A percentile compares a stretch with the other conserved stretches of the same genome.
Evolutionary conservation across 1,140 invertebrate species (phyloP).

Genomic region (Sipha flava): DNA sequence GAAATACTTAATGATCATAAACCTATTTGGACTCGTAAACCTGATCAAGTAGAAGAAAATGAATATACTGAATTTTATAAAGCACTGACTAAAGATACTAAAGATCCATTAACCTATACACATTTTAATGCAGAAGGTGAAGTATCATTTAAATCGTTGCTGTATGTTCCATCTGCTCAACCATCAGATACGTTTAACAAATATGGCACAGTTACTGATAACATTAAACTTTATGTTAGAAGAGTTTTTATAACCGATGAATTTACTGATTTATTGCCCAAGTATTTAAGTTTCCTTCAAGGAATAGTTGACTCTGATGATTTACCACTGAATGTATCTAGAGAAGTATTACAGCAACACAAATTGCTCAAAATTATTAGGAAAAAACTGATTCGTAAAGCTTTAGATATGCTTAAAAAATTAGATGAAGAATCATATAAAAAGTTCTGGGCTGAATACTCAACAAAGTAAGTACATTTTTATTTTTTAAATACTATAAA

Average conservation of each 20-base stretch:
- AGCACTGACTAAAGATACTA: constrained; percentile 81
- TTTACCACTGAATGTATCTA: constrained; percentile 93
- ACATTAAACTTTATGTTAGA: constrained; percentile 93
- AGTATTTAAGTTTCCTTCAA: constrained; percentile 87
- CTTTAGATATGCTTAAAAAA: constrained; percentile 97
- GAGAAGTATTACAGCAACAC: constrained; percentile 97
- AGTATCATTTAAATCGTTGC: constrained; percentile 93
- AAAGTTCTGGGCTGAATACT: constrained; percentile 98
- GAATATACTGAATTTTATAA: constrained; percentile 96
- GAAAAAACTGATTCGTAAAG: constrained; percentile 96
- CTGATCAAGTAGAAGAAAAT: constrained; percentile 70
- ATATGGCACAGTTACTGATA: constrained; percentile 88
- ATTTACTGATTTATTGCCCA: constrained; percentile 99
- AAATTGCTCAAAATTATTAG: constrained; percentile 98
- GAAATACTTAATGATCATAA: constrained; percentile 91
- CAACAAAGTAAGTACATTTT: constrained; percentile 69
- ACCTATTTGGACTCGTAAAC: constrained; percentile 94
- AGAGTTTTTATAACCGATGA: constrained; percentile 99
- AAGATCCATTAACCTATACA: constrained; percentile 76
- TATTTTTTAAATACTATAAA: too few relatives aligned
- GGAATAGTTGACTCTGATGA: constrained; percentile 99
- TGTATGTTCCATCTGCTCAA: constrained; percentile 84
- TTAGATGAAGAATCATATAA: constrained; percentile 83
- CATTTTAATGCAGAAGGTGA: constrained; percentile 98
- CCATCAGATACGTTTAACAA: constrained; percentile 89